Conservation (phyloP, 2,113 vertebrate genomes). For the Hemiscyllium ocellatum region DNA sequence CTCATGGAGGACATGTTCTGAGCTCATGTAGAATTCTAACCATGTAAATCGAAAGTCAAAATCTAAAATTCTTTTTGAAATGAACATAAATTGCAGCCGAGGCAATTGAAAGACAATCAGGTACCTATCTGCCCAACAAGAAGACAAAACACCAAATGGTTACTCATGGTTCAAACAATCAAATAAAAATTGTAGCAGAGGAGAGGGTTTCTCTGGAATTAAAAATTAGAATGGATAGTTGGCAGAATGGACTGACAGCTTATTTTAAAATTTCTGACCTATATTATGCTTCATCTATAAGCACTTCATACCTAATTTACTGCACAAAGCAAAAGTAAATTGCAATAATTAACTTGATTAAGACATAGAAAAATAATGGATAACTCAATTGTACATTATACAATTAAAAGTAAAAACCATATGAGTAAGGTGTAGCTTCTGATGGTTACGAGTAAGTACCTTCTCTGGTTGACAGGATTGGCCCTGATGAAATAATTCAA, state of each 20-base stretch:
- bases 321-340: background rate
- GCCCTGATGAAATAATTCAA: background rate
- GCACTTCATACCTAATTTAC: background rate
- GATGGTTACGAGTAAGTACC: background rate
- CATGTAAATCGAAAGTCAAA: no score
- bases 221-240: background rate
- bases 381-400: background rate
- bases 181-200: no score
- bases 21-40: no score
- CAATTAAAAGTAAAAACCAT: background rate
- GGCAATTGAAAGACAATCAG: no score
- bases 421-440: background rate
- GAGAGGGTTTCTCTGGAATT: background rate
- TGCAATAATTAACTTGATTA: background rate
- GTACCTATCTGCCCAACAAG: no score
- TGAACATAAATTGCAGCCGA: no score
- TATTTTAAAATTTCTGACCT: background rate
- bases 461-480: background rate
- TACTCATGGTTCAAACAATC: background rate
- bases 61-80: no score
- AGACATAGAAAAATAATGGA: background rate
- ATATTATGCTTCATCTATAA: background rate
- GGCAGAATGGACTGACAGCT: background rate
- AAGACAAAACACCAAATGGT: no score
- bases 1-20: no score